Percentiles rank a stretch among this genome's conserved stretches.
These are phyloP conservation scores for Phorcus lineatus DNA, from an alignment of 2,888 invertebrate genomes.

Conservation along the genomic window DNA sequence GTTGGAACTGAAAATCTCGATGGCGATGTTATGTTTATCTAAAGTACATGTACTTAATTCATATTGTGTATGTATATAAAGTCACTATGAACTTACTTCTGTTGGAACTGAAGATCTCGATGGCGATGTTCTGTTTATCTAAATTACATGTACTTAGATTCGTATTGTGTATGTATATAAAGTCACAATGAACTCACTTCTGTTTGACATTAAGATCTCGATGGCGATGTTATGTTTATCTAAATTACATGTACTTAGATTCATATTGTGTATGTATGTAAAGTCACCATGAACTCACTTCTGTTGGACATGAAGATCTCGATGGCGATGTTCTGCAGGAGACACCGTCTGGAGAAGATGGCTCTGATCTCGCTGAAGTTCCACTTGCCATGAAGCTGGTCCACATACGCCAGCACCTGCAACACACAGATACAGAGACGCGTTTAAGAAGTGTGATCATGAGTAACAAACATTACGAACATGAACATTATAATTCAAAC, in stretches of 20 bases:
- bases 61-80: background rate
- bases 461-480: no score
- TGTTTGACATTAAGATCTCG: conserved; percentile 98
- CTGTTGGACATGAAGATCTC: conserved; percentile 99
- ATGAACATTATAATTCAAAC: no score
- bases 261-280: no score
- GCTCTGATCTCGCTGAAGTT: conserved; percentile 99
- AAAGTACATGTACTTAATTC: background rate
- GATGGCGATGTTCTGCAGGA: conserved; percentile 94
- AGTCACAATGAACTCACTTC: conserved; percentile 84
- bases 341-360: conserved; percentile 96
- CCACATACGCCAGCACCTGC: conserved; percentile 97
- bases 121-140: no score
- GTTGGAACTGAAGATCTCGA: no score
- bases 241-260: no score
- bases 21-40: no score
- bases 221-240: conserved; percentile 96
- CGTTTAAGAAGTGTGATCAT: no score
- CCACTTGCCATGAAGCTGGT: conserved; percentile 99
- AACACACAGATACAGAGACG: conserved; percentile 64
- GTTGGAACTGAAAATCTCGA: no score
- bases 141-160: background rate
- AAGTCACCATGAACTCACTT: conserved; percentile 82
- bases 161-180: background rate
- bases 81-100: conserved; percentile 80